Evolutionary conservation across 1,140 invertebrate genomes (phyloP), one percentile per base, ranked within the genome.

Genomic region (Aphaenogaster ashmeadi): DNA sequence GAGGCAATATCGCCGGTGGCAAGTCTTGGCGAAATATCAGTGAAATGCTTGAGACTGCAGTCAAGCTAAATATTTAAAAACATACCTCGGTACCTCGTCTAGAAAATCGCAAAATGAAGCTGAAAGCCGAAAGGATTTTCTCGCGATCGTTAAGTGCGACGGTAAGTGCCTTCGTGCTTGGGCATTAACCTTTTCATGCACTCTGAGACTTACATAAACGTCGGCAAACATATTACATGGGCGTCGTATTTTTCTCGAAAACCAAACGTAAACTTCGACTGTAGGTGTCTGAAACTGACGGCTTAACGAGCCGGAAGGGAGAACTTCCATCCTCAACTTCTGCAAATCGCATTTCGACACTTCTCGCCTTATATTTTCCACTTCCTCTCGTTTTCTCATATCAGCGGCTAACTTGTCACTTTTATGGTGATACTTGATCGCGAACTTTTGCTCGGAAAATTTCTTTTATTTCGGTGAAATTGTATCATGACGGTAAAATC

Each of bases 11-110:
- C 69, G 33, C 47, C 33, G 54, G 7, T 83, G 27, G 62, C 78
- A 69, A n/a, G 52, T 74, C 67, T 83, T 60, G n/a, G n/a, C 64
- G 41, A 56, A 56, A 56, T 56, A 21, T 56, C 54, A 56, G 44
- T 18, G 60, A 74, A 75, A 84, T 75, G 33, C 56, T 75, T 21
- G 44, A 11, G 56, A 56, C 56, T 62, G 71, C 27, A 86, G 74
- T 60, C 52, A n/a, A 56, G 36, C 27, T 86, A 90, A 90, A 90
- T 89, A 90, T 90, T 90, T 77, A 38, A 67, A 56, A 56, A 72
- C 44, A 83, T 64, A 47, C 2, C 66, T 69, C 66, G 36, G 54
- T 41, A 72, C 3, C 4, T 52, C 44, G 27, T 56, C 47, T 62
- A 36, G 38, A 50, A 60, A 44, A 38, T 33, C 13, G n/a, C 38